These are phyloP conservation scores for Andrena fulva DNA, from an alignment of 2,888 invertebrate species.

Conservation along the genomic window DNA sequence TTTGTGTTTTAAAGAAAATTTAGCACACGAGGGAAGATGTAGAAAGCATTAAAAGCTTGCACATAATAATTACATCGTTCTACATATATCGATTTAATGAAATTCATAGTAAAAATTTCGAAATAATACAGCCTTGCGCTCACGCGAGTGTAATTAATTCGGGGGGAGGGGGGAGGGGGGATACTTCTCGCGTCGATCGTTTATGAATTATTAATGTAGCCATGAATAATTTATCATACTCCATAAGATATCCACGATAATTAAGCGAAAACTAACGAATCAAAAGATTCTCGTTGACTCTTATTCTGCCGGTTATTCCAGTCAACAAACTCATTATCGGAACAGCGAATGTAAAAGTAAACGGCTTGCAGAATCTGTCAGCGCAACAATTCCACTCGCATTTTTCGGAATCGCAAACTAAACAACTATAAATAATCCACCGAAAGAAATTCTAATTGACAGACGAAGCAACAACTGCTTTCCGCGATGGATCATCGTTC, in stretches of 20 bases:
- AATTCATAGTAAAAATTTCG: neutral
- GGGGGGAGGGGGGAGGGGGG: too few species aligned
- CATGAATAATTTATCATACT: constrained; percentile 5
- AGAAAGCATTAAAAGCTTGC: neutral
- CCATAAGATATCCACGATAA: neutral
- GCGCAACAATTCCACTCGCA: too few species aligned
- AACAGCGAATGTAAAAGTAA: too few species aligned
- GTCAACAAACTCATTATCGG: too few species aligned
- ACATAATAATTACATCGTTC: neutral
- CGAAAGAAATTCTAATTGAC: too few species aligned
- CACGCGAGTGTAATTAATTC: neutral
- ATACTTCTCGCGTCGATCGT: neutral
- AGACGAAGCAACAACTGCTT: too few species aligned
- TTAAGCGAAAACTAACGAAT: neutral
- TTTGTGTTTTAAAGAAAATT: too few species aligned
- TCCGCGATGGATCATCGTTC: too few species aligned
- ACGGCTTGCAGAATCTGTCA: too few species aligned
- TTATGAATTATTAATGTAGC: neutral
- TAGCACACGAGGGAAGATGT: neutral
- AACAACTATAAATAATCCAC: too few species aligned
- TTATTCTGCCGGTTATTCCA: neutral
- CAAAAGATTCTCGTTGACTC: neutral
- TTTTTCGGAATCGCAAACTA: too few species aligned
- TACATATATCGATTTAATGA: neutral
- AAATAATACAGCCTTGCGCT: neutral